A percentile compares a stretch with the other conserved stretches of the same genome.
These are phyloP conservation scores for Petrolisthes manimaculis DNA, from an alignment of 2,888 invertebrate species.

Conservation along the genomic window DNA sequence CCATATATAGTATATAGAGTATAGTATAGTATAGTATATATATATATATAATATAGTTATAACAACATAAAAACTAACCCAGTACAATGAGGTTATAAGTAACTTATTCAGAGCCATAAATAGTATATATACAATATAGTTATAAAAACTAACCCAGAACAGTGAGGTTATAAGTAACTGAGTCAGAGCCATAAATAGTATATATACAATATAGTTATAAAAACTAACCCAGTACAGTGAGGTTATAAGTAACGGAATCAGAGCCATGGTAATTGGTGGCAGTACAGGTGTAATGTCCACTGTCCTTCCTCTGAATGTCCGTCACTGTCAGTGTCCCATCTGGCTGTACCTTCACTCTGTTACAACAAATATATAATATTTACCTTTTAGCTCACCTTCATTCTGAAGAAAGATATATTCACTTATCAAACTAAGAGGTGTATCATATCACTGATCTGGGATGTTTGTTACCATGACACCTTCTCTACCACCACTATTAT, in stretches of 20 bases:
- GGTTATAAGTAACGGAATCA: constrained; percentile 56
- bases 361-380: background rate
- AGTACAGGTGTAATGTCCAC: constrained; percentile 41
- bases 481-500: background rate
- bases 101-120: no score
- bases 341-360: constrained; percentile 50
- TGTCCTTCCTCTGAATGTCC: constrained; percentile 54
- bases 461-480: background rate
- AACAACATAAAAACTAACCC: no score
- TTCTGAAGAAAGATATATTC: background rate
- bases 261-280: constrained; percentile 55
- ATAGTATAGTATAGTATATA: no score
- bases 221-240: constrained; percentile 46
- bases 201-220: background rate
- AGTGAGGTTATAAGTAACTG: constrained; percentile 32
- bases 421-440: background rate
- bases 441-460: background rate
- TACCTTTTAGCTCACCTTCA: background rate
- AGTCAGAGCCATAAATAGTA: no score
- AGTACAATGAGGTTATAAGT: no score
- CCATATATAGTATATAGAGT: no score
- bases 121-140: no score
- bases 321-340: constrained; percentile 60
- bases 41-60: no score
- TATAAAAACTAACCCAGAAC: constrained; percentile 35